Percentiles rank a stretch among this genome's conserved stretches.
Conservation (phyloP, 2,113 vertebrate genomes). For the Perognathus longimembris region DNA sequence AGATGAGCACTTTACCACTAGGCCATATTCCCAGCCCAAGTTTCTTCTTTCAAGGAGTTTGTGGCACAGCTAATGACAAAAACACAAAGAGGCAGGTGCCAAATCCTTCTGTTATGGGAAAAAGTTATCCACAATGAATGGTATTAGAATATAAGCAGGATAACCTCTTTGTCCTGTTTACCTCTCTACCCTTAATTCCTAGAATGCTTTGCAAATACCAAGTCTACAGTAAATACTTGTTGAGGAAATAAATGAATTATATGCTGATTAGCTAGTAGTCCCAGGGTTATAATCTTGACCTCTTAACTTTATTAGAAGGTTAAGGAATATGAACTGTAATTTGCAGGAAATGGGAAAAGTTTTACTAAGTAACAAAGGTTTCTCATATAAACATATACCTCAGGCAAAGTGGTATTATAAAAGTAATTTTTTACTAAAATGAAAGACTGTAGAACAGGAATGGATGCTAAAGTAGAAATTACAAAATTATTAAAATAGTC, state of each 20-base stretch:
- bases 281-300: neutral
- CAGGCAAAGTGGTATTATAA: neutral
- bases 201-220: neutral
- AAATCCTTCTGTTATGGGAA: neutral
- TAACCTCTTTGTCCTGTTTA: neutral
- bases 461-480: neutral
- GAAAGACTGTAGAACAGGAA: neutral
- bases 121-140: neutral
- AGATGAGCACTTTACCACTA: no score
- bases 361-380: neutral
- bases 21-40: no score
- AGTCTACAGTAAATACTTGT: neutral
- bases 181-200: neutral
- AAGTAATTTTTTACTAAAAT: slow-evolving; percentile 27
- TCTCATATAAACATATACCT: neutral
- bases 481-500: slow-evolving; percentile 31
- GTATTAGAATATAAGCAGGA: neutral
- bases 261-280: neutral
- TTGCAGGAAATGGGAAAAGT: slow-evolving; percentile 10
- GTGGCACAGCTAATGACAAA: neutral
- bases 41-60: slow-evolving; percentile 32
- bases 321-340: neutral
- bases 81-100: neutral
- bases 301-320: neutral
- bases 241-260: neutral